These are phyloP conservation scores for Glaucopsyche alexis DNA, from an alignment of 2,888 invertebrate species.

Conservation along the genomic window DNA sequence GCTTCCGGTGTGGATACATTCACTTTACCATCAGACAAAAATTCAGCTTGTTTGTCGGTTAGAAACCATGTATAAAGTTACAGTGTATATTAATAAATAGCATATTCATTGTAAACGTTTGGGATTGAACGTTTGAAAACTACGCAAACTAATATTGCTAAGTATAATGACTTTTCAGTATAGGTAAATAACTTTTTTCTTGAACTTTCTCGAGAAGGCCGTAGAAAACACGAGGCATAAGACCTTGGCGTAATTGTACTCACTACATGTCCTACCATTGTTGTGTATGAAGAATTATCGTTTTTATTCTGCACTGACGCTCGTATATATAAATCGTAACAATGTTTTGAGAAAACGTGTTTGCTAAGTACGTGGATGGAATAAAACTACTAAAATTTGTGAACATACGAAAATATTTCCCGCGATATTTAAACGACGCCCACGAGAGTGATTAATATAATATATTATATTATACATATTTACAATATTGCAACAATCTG, in stretches of 20 bases:
- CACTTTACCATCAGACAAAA: too few species aligned
- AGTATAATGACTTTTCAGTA: too few species aligned
- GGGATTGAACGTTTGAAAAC: too few species aligned
- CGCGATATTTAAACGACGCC: not conserved
- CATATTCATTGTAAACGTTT: too few species aligned
- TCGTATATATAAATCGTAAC: constrained; percentile 6
- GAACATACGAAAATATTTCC: not conserved
- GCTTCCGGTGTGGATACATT: too few species aligned
- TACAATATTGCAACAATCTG: not conserved
- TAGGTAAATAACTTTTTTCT: not conserved
- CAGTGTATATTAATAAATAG: too few species aligned
- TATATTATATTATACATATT: too few species aligned
- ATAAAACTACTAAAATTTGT: not conserved
- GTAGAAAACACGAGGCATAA: not conserved
- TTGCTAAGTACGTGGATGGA: not conserved
- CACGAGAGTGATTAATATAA: not conserved
- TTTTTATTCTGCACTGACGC: not conserved
- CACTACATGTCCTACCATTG: not conserved
- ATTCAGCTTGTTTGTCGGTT: too few species aligned
- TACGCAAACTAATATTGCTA: too few species aligned
- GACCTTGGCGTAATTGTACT: too few species aligned
- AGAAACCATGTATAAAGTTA: too few species aligned
- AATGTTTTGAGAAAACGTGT: not conserved
- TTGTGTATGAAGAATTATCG: not conserved
- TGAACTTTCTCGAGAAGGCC: not conserved